Percentiles rank a stretch among this genome's conserved stretches.
Conservation (phyloP, 2,113 vertebrate genomes). For the Cynoglossus semilaevis region DNA sequence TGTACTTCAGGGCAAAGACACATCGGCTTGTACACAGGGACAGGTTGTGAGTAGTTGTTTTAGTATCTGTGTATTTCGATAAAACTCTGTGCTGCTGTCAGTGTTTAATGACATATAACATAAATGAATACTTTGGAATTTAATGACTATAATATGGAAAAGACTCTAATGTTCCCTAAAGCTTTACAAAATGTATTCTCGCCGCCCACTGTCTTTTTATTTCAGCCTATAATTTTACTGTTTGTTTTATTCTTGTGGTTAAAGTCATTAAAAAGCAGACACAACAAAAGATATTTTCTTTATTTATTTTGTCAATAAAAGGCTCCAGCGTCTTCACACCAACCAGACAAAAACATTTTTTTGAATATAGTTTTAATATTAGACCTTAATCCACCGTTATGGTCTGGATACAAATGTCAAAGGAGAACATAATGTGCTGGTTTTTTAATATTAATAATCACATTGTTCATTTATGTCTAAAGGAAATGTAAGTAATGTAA, state of each 20-base stretch:
- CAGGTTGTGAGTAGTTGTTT: neutral
- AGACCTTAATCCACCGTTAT: too few relatives aligned
- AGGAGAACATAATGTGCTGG: too few relatives aligned
- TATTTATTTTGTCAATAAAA: too few relatives aligned
- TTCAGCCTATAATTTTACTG: neutral
- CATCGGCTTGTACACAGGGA: constrained; percentile 32
- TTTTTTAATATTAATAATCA: too few relatives aligned
- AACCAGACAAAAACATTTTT: too few relatives aligned
- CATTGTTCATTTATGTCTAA: too few relatives aligned
- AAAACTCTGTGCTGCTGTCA: neutral
- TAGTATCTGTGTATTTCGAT: neutral
- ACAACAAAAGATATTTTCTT: too few relatives aligned
- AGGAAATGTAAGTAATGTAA: too few relatives aligned
- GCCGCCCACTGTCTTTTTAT: neutral
- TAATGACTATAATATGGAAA: neutral
- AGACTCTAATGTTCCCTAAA: neutral
- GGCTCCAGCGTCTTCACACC: too few relatives aligned
- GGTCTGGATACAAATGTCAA: too few relatives aligned
- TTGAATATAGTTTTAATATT: too few relatives aligned
- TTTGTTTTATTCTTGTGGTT: neutral
- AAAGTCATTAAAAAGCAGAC: neutral
- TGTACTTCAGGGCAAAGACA: constrained; percentile 24
- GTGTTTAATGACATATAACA: neutral
- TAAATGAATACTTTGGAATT: neutral
- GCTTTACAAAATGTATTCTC: neutral